These are phyloP conservation scores for Cynopterus brachyotis DNA, from an alignment of 2,113 vertebrate genomes.

Conservation along the genomic window DNA sequence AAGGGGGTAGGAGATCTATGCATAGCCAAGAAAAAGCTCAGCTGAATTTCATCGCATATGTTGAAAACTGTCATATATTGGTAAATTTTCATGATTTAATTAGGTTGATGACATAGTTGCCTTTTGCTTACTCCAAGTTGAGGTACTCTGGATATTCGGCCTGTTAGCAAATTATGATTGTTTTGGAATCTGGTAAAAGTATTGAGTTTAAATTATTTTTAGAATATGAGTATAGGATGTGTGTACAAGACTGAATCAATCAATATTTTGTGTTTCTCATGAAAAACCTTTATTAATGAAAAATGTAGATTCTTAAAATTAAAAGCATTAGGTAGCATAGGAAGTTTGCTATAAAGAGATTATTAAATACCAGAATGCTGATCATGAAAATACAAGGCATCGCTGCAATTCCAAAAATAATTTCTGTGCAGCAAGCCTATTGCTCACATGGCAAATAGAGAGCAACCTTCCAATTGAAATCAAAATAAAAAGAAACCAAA, in stretches of 20 bases:
- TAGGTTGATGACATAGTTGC: background rate
- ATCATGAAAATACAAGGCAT: background rate
- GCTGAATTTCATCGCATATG: background rate
- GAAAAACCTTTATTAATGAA: background rate
- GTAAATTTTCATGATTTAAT: background rate
- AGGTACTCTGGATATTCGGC: background rate
- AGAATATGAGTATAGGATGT: background rate
- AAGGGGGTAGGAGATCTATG: background rate
- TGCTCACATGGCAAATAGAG: background rate
- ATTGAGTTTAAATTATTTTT: constrained; percentile 2
- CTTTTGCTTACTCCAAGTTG: background rate
- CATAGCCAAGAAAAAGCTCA: background rate
- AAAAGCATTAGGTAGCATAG: background rate
- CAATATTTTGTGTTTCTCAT: background rate
- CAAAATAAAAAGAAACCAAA: background rate
- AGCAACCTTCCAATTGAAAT: background rate
- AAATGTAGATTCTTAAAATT: constrained; percentile 22
- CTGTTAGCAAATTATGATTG: background rate
- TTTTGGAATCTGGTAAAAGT: background rate
- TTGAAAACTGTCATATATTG: background rate
- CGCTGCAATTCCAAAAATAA: background rate
- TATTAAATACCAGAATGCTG: background rate
- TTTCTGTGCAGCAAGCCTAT: background rate
- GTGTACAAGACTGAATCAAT: background rate
- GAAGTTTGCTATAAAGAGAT: background rate